Evolutionary conservation across 2,113 vertebrate species (phyloP).

Genomic region (Pogonocichla stellata): DNA sequence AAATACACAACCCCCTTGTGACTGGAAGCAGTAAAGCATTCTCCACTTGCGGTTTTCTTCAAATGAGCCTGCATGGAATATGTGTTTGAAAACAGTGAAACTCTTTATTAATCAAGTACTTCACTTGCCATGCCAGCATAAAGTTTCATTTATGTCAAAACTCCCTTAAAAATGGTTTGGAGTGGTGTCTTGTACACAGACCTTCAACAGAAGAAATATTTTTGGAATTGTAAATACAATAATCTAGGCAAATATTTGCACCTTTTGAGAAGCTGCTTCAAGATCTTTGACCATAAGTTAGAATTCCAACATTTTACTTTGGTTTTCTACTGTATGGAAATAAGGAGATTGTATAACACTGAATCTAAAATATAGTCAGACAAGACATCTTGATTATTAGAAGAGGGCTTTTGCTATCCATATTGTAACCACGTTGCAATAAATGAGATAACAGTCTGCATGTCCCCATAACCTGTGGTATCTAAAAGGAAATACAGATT

Average conservation of each 20-base stretch:
- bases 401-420: neutral
- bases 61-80: conserved; percentile 94
- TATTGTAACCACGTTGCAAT: neutral
- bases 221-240: conserved; percentile 87
- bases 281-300: conserved; percentile 47
- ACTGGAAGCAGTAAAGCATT: conserved; percentile 95
- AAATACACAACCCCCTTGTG: conserved; percentile 96
- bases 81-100: conserved; percentile 92
- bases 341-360: neutral
- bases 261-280: conserved; percentile 65
- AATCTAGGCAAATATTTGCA: conserved; percentile 81
- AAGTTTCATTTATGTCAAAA: conserved; percentile 87
- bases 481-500: neutral
- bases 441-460: neutral
- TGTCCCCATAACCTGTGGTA: neutral
- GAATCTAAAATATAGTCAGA: neutral
- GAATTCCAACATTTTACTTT: conserved; percentile 56
- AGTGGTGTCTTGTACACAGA: conserved; percentile 81
- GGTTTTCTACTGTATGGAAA: conserved; percentile 21
- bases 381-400: neutral
- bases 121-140: conserved; percentile 82
- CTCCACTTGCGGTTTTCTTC: conserved; percentile 92
- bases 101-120: conserved; percentile 93
- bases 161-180: conserved; percentile 81
- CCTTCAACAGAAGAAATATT: conserved; percentile 85